Evolutionary conservation across 2,797 vertebrate species (phyloP), one percentile per base, ranked within the genome.

Genomic region (Poecilia wingei): DNA sequence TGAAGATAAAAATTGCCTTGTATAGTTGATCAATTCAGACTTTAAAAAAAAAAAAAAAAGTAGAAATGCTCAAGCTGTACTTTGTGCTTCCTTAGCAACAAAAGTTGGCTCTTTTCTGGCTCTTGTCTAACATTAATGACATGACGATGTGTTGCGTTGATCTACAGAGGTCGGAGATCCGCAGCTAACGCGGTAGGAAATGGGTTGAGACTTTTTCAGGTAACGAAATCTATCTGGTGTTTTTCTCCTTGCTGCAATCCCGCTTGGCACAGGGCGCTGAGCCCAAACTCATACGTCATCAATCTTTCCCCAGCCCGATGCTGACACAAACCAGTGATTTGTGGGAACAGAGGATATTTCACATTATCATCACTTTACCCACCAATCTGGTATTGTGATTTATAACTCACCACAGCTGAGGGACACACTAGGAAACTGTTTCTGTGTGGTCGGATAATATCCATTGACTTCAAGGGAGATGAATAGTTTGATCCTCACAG

Each of bases 281-380:
- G 89, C 86, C 86, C 80, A 85, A 86, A 87, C 84, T 93, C 89
- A 91, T 90, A 93, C 88, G 91, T 88, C 88, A 93, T 94, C 87
- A 93, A 93, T 95, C 87, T 84, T 92, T 92, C 87, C 83, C 83
- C 87, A 92, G 86, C 74, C 84, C 51, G 43, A 77, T 83, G 75
- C 78, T 89, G 81, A 74, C 74, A 59, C 46, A 72, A 85, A 79
- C 36, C 77, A 81, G 57, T 86, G 84, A 93, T 93, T 80, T 91
- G 87, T 92, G 88, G 83, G 78, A 78, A 82, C 57, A 83, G 81
- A 71, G 84, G 79, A 94, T 88, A 92, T 90, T 93, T 93, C 72
- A 83, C 89, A 91, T 86, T 87, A 84, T 90, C 87, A 75, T 82
- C 69, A 79, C 84, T 85, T 92, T 81, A 90, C 84, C 76, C 89